Evolutionary conservation across 92 coral and sea anemone genomes (phyloP).

Genomic region (Plumapathes pennacea): DNA sequence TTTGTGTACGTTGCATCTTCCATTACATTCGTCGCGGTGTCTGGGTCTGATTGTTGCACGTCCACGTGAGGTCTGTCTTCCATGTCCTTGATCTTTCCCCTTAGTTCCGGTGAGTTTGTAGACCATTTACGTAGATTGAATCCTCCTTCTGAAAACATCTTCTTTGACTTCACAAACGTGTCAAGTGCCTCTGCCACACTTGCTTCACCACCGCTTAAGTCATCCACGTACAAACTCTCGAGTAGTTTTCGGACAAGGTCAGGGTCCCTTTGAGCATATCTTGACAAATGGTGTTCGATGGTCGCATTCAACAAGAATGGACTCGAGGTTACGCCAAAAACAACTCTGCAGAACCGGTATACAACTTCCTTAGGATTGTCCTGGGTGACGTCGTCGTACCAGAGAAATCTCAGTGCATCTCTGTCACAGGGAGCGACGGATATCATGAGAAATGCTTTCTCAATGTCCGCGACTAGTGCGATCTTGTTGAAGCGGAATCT

Average conservation of each 20-base stretch:
- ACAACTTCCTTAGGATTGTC: constrained; percentile 3
- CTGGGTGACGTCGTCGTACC: constrained; percentile 7
- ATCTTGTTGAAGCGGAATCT: constrained; percentile 13
- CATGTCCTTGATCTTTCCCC: constrained; percentile 6
- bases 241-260: constrained; percentile 26
- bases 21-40: background rate
- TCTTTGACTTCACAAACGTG: constrained; percentile 28
- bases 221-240: constrained; percentile 15
- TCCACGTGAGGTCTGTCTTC: constrained; percentile 1
- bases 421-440: constrained; percentile 10
- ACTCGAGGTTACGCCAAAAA: constrained; percentile 31
- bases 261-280: constrained; percentile 14
- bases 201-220: constrained; percentile 20
- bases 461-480: constrained; percentile 27
- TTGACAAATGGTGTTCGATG: background rate
- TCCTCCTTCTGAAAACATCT: constrained; percentile 30
- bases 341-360: constrained; percentile 51
- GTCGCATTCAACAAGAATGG: constrained; percentile 26
- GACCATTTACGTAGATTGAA: constrained; percentile 43
- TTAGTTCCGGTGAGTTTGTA: constrained; percentile 16
- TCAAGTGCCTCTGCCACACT: constrained; percentile 28
- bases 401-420: constrained; percentile 19
- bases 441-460: constrained; percentile 21
- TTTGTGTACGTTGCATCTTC: background rate
- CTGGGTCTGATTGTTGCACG: background rate